Percentiles rank a stretch among this genome's conserved stretches.
Evolutionary conservation across 2,888 invertebrate genomes (phyloP).

Genomic region (Polia nebulosa): DNA sequence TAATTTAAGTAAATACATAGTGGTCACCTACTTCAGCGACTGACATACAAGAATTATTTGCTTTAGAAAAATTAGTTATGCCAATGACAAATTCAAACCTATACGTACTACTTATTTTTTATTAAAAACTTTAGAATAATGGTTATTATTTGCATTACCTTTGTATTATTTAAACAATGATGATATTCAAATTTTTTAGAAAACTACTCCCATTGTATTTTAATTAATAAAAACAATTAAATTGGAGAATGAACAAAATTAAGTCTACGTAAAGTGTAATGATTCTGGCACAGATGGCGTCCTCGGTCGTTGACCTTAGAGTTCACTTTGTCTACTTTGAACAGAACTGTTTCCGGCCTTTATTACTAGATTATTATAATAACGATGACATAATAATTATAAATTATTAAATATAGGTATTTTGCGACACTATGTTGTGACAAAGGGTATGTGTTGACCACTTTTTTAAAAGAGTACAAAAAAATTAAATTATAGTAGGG

Average conservation of each 20-base stretch:
- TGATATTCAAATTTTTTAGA: neutral
- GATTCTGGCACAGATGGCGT: constrained; percentile 75
- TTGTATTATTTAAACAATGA: no score
- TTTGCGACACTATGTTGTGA: neutral
- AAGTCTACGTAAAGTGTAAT: constrained; percentile 37
- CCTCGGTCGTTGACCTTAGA: constrained; percentile 75
- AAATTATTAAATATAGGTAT: no score
- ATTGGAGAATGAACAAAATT: constrained; percentile 30
- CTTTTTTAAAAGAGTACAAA: no score
- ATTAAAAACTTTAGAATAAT: neutral
- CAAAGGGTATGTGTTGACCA: neutral
- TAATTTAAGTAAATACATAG: neutral
- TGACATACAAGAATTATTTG: neutral
- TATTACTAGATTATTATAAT: constrained; percentile 31
- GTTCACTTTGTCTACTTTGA: constrained; percentile 51
- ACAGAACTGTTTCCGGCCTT: constrained; percentile 41
- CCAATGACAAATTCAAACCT: neutral
- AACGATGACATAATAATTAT: constrained; percentile 17
- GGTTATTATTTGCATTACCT: no score
- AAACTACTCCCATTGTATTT: neutral
- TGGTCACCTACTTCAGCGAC: neutral
- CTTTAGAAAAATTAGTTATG: neutral
- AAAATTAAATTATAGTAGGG: no score
- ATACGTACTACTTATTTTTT: no score
- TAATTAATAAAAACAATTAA: constrained; percentile 24